Conservation (phyloP, 2,797 vertebrate genomes). For the Poecilia wingei region DNA sequence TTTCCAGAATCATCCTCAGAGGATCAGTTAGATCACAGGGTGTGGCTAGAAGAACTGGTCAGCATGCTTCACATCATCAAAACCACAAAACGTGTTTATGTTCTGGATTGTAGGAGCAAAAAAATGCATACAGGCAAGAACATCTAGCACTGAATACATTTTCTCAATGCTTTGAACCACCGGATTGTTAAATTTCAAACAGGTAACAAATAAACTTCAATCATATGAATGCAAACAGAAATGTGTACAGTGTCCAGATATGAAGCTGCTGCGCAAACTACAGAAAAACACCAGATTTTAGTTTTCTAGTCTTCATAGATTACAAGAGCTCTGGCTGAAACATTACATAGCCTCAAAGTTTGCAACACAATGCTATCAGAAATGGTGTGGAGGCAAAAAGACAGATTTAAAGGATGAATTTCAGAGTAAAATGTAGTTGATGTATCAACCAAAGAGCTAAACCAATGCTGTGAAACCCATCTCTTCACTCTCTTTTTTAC, state of each 20-base stretch:
- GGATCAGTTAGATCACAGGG: constrained; percentile 3
- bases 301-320: neutral
- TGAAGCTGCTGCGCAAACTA: neutral
- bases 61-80: neutral
- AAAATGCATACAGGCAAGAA: neutral
- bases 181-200: neutral
- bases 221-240: neutral
- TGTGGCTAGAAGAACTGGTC: neutral
- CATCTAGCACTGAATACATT: neutral
- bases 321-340: neutral
- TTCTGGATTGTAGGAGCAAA: neutral
- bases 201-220: neutral
- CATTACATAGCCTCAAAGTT: neutral
- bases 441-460: neutral
- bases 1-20: neutral
- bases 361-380: neutral
- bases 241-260: neutral
- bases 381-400: neutral
- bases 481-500: neutral
- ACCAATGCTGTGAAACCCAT: neutral
- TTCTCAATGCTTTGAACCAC: neutral
- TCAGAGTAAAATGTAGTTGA: neutral
- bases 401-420: neutral
- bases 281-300: neutral
- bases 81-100: neutral